These are phyloP conservation scores for Drosophila conformis DNA, from an alignment of 2,888 invertebrate species.

Conservation along the genomic window DNA sequence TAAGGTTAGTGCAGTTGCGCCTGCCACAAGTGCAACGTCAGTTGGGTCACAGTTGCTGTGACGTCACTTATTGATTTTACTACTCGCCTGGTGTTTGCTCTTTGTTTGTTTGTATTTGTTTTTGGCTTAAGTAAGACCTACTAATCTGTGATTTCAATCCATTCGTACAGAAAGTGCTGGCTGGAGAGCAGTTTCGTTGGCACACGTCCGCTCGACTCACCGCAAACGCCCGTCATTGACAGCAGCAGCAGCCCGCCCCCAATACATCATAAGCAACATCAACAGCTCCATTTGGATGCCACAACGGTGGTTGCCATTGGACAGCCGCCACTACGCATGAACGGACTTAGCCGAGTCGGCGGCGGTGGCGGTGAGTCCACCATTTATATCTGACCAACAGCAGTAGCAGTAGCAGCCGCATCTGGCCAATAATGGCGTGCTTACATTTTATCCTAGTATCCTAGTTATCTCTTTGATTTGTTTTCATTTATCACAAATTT, in stretches of 20 bases:
- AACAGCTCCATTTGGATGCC: slow-evolving; percentile 52
- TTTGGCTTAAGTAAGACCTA: neutral
- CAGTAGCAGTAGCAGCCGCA: slow-evolving; percentile 6
- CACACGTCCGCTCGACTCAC: slow-evolving; percentile 93
- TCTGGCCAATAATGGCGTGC: slow-evolving; percentile 30
- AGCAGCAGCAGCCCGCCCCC: slow-evolving; percentile 82
- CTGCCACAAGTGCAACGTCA: slow-evolving; percentile 50
- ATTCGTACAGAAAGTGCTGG: slow-evolving; percentile 89
- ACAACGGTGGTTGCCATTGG: slow-evolving; percentile 40
- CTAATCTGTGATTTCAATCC: neutral
- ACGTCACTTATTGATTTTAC: slow-evolving; percentile 67
- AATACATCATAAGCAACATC: slow-evolving; percentile 29
- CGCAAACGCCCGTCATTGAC: slow-evolving; percentile 91
- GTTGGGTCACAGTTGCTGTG: slow-evolving; percentile 49
- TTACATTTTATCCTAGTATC: slow-evolving; percentile 34
- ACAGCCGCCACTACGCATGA: slow-evolving; percentile 83
- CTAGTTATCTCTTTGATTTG: slow-evolving; percentile 25
- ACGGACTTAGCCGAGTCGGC: slow-evolving; percentile 82
- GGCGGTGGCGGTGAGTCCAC: slow-evolving; percentile 86
- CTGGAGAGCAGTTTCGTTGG: slow-evolving; percentile 96
- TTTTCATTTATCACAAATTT: slow-evolving; percentile 33
- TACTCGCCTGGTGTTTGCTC: slow-evolving; percentile 45
- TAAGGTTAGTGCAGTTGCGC: slow-evolving; percentile 50
- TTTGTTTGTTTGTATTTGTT: neutral
- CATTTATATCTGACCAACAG: slow-evolving; percentile 75